These are phyloP conservation scores for Drosophila leonis DNA, from an alignment of 2,888 invertebrate species.

Conservation along the genomic window DNA sequence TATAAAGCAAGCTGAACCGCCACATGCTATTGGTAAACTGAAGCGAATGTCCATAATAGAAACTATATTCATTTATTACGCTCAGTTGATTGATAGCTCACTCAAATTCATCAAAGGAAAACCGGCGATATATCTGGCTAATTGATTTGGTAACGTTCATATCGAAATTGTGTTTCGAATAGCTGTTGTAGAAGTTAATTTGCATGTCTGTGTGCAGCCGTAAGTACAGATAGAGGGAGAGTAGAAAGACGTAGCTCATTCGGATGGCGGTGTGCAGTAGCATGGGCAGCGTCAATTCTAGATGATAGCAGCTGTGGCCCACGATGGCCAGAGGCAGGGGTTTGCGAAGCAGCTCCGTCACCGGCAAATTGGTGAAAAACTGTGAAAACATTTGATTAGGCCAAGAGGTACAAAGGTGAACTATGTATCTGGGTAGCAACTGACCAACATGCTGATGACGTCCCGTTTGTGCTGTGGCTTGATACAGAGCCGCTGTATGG, in stretches of 20 bases:
- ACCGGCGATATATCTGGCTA: conserved; percentile 63
- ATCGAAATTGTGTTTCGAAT: conserved; percentile 47
- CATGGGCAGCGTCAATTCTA: conserved; percentile 34
- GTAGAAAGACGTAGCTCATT: conserved; percentile 10
- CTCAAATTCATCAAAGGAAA: conserved; percentile 53
- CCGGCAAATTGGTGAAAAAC: conserved; percentile 49
- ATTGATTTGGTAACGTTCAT: conserved; percentile 62
- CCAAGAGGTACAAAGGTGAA: not conserved
- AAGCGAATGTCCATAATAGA: not conserved
- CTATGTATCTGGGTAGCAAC: conserved; percentile 3
- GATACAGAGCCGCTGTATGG: conserved; percentile 31
- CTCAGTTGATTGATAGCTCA: conserved; percentile 26
- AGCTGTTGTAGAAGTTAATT: conserved; percentile 28
- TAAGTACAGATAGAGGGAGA: conserved; percentile 21
- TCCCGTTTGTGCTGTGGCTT: conserved; percentile 40
- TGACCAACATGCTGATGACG: conserved; percentile 54
- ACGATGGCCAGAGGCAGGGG: conserved; percentile 25
- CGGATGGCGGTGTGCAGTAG: conserved; percentile 15
- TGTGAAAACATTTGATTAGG: conserved; percentile 19
- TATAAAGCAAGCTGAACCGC: conserved; percentile 31
- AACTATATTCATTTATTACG: not conserved
- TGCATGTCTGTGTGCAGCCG: conserved; percentile 14
- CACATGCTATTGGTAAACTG: conserved; percentile 55
- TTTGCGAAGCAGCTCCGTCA: conserved; percentile 7
- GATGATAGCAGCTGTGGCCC: conserved; percentile 2